Evolutionary conservation across 1,140 invertebrate species (phyloP), one percentile per base, ranked within the genome.

Genomic region (Pachyrhynchus sulphureomaculatus): DNA sequence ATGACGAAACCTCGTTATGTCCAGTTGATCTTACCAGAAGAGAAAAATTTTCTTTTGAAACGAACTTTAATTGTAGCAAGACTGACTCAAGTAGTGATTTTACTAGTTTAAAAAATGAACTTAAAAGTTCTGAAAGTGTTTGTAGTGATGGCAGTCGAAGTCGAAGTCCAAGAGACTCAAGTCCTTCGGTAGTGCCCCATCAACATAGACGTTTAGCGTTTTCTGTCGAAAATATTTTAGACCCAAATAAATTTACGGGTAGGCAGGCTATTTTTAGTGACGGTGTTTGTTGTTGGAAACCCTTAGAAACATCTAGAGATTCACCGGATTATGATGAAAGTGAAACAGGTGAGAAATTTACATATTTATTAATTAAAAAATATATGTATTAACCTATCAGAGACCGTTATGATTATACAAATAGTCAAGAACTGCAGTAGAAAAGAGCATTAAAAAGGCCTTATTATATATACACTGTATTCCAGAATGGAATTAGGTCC

Each of bases 161-260:
- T 54, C 69, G 74, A 36, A 76, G 74, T 62, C 76, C 76, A 6
- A 62, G 73, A 34, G 68, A 71, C 12, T 62, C 65, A 6, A 77
- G 75, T 69, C 77, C 77, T 39, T 77, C 76, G 67, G 70, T 72
- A 29, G 74, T 73, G 44, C 59, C 72, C 15, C 72, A 74, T 44
- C 73, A 70, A 33, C 73, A 77, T 51, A 69, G 81, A 69, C 79
- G 84, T 41, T 77, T 92, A 45, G 88, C 90, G 0, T 95, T 95
- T 76, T 93, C 91, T 2, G 92, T 95, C 4, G 92, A 95, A 76
- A 94, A 95, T 74, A 95, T 95, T 54, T 78, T 95, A 26, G 91
- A 94, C 74, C 92, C 92, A 0, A 93, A 87, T 60, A 94, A 94
- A 76, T 94, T 95, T 73, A 93, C 90, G 6, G 91, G 91, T 2